These are phyloP conservation scores for Mycetomoellerius zeteki DNA, from an alignment of 1,140 invertebrate species.

Conservation along the genomic window DNA sequence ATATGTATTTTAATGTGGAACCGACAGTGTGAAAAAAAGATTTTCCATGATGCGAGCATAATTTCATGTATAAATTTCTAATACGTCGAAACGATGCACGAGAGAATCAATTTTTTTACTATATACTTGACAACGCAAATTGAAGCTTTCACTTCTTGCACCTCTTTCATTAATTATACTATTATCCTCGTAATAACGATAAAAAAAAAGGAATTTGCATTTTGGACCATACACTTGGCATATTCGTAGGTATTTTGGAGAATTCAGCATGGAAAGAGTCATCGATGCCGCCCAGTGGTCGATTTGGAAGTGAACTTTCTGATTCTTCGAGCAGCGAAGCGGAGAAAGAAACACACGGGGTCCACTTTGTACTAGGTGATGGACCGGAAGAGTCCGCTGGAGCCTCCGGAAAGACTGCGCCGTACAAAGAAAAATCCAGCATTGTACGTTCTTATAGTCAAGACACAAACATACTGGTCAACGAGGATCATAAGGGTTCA, in stretches of 20 bases:
- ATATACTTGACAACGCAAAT: not conserved
- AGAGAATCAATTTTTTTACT: not conserved
- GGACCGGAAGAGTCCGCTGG: constrained; percentile 65
- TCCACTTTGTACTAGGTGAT: constrained; percentile 83
- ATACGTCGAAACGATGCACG: not conserved
- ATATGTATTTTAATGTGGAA: not conserved
- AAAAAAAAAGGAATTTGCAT: constrained; percentile 29
- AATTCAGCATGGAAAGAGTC: constrained; percentile 84
- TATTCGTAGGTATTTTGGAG: constrained; percentile 83
- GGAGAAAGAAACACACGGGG: constrained; percentile 84
- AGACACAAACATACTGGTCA: constrained; percentile 82
- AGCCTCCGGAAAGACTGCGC: not conserved
- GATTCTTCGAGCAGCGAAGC: constrained; percentile 86
- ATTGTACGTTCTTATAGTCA: constrained; percentile 83
- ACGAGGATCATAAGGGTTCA: constrained; percentile 74
- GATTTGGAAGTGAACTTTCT: constrained; percentile 42
- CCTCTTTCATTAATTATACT: not conserved
- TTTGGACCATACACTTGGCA: constrained; percentile 37
- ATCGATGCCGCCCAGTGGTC: constrained; percentile 79
- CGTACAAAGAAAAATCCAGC: constrained; percentile 56
- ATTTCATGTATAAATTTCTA: not conserved
- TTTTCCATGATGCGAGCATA: not conserved
- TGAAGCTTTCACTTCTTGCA: not conserved
- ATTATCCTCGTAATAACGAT: not conserved
- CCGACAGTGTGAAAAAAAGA: not conserved